Evolutionary conservation across 2,888 invertebrate genomes (phyloP), one percentile per base, ranked within the genome.

Genomic region (Acleris laterana): DNA sequence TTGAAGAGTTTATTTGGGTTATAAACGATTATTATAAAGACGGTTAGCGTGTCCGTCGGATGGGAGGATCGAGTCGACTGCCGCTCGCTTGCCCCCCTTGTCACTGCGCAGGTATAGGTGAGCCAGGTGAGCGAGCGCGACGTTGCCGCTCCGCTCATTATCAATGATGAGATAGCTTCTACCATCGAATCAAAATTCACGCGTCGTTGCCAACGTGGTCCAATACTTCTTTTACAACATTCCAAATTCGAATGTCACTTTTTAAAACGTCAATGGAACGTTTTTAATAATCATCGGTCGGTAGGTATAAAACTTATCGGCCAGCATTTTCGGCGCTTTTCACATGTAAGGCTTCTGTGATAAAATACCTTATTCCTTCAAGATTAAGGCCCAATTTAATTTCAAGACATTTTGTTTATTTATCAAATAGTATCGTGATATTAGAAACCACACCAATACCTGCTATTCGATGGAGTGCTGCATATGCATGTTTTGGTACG

Each of bases 81-180:
- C 69, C 73, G 79, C 74, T 78, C 75, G 84, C 85, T 81, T 80
- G 86, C 89, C 89, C 90, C 89, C 89, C 89, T 89, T 90, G 91
- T 82, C 90, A 90, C 79, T 90, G 90, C 90, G 90, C 91, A 91
- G 90, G 91, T 90, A 90, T 77, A 84, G 85, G 69, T 68, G 58
- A 63, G 89, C 90, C 90, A 91, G 90, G 90, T 90, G 89, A 89
- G 88, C 13, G 38, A 11, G 38, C 83, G 92, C 92, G 90, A 85
- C 90, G 92, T 93, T 93, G 92, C 92, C 93, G 90, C 84, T 90
- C 90, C 90, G 89, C 78, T 79, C 85, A 89, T 86, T 91, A 93
- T 90, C 91, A 92, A 87, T 89, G 89, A 90, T 87, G 89, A 88
- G 90, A 90, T 89, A 90, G 88, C 80, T 77, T 75, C 74, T 79